A percentile compares a stretch with the other conserved stretches of the same genome.
phyloP scores from a whole-genome alignment of 2,113 vertebrate genomes.

The Origma solitaria region DNA sequence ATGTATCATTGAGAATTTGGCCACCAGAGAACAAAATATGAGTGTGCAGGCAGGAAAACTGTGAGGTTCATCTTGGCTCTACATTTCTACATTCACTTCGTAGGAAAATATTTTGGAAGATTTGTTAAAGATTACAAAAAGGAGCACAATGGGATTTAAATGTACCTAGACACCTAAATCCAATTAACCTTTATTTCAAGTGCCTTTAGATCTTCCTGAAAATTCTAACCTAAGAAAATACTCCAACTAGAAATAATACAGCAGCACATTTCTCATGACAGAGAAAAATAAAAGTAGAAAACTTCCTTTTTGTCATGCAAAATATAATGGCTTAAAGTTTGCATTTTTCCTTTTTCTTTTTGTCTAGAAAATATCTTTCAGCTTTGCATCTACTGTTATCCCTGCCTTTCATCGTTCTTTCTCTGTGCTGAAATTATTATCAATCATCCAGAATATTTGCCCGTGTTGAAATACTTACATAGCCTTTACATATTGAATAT shows the following conservation, averaged over 20 bases:
- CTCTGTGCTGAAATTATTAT: not conserved
- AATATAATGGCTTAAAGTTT: not conserved
- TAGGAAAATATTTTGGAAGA: not conserved
- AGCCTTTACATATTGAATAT: not conserved
- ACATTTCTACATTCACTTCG: not conserved
- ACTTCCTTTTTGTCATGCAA: not conserved
- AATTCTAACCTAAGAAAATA: not conserved
- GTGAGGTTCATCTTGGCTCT: not conserved
- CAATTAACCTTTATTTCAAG: slow-evolving; percentile 37
- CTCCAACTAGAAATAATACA: not conserved
- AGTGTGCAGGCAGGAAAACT: not conserved
- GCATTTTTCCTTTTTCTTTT: not conserved
- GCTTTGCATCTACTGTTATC: not conserved
- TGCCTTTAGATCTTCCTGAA: not conserved
- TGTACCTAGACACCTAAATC: not conserved
- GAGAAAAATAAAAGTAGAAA: not conserved
- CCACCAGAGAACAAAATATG: not conserved
- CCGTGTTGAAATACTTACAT: not conserved
- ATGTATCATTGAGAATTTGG: not conserved
- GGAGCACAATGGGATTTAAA: not conserved
- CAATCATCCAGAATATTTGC: not conserved
- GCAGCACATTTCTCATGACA: not conserved
- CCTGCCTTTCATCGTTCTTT: not conserved
- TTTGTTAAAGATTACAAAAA: not conserved
- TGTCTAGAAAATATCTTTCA: not conserved